Base-by-base conservation (phyloP, 2,113 vertebrate genomes). In the Thryonomys swinderianus region DNA sequence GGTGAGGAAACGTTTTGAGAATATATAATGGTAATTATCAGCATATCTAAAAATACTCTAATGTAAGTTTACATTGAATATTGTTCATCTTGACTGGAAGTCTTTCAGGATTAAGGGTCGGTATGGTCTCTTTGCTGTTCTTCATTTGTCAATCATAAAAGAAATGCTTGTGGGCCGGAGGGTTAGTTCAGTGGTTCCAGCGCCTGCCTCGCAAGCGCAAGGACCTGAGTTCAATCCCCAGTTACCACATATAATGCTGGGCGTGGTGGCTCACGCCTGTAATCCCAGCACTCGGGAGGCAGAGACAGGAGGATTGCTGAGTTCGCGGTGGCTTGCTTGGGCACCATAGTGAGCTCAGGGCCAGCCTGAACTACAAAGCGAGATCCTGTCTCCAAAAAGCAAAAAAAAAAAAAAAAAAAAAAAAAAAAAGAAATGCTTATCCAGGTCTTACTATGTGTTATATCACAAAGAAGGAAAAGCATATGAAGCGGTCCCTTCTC, bases 51-150 rank as follows among this genome's bases (percentile, higher is more conserved):
- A 14, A 16, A 64, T 30, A 4, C 42, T 66, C 45, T 61, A 48
- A 45, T 51, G 59, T 66, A 90, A 94, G 37, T 59, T 25, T 4
- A 9, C 82, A 59, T 57, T 91, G 34, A 79, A 66, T 80, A 62
- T 79, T 71, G 17, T 66, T 79, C 40, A 20, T 89, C 82, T 89
- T 93, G n/a, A 37, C 21, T 62, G 32, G 14, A 18, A 37, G 55
- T 88, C 11, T 85, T 88, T 93, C 90, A 71, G 93, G 82, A 34
- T 90, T 69, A 93, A 55, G 80, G 5, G 64, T 40, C 64, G 34
- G 16, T 81, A 40, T 30, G 1, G 69, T 59, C 11, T 89, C 57
- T n/a, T 78, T 96, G 17, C 73, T 91, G 88, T 30, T 61, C 7
- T 78, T 88, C 40, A 66, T 76, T 93, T 1, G 30, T 51, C 59